Evolutionary conservation across 1,140 invertebrate genomes (phyloP).

Genomic region (Conus ventricosus): DNA sequence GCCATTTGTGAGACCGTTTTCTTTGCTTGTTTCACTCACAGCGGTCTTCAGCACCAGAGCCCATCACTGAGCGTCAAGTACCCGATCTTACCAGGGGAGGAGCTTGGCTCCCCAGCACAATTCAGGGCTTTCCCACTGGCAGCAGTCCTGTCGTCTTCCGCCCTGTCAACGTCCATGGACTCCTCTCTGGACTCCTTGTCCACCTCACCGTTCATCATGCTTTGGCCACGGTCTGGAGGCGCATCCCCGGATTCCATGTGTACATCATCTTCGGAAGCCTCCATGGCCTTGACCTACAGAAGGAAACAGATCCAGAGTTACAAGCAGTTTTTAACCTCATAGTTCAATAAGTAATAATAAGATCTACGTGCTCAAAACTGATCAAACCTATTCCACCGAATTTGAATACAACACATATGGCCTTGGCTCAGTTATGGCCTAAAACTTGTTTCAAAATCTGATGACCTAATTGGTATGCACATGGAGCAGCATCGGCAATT

Average conservation of each 20-base stretch:
- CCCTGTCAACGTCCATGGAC: neutral
- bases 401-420: neutral
- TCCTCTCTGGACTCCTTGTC: neutral
- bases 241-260: neutral
- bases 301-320: neutral
- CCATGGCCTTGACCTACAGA: neutral
- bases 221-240: neutral
- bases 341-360: neutral
- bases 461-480: too few species aligned
- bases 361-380: neutral
- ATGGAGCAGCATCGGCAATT: too few species aligned
- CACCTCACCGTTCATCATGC: neutral
- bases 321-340: neutral
- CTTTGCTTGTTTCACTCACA: neutral
- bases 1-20: neutral
- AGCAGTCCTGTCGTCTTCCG: neutral
- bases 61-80: constrained; percentile 11
- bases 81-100: neutral
- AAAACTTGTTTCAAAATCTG: neutral
- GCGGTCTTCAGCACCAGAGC: neutral
- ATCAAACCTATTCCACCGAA: neutral
- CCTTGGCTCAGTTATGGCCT: neutral
- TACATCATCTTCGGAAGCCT: neutral
- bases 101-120: neutral
- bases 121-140: neutral